These are phyloP conservation scores for Leptarthrus brevirostris DNA, from an alignment of 2,888 invertebrate species.

Conservation along the genomic window DNA sequence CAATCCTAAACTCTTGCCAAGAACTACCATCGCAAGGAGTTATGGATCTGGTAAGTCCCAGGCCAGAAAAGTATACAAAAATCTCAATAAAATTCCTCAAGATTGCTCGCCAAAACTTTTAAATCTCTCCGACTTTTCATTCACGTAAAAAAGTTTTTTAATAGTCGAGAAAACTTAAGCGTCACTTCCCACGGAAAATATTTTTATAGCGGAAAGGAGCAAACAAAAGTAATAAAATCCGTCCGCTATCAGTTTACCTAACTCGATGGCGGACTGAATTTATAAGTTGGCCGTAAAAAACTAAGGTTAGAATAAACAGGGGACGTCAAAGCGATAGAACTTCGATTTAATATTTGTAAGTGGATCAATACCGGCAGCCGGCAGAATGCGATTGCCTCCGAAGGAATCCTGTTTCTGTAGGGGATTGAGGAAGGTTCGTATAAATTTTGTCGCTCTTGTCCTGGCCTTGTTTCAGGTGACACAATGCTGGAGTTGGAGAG, in stretches of 20 bases:
- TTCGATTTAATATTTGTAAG: conserved; percentile 20
- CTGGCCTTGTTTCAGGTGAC: not conserved
- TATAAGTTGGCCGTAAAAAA: conserved; percentile 21
- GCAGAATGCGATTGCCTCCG: conserved; percentile 34
- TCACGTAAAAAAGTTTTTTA: conserved; percentile 31
- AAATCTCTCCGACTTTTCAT: conserved; percentile 11
- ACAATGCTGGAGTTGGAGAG: too few relatives aligned
- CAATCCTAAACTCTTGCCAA: too few relatives aligned
- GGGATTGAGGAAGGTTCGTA: too few relatives aligned
- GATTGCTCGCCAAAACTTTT: conserved; percentile 27
- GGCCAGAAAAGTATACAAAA: conserved; percentile 5
- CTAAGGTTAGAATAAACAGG: not conserved
- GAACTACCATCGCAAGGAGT: too few relatives aligned
- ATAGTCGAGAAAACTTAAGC: conserved; percentile 17
- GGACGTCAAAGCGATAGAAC: not conserved
- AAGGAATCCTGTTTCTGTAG: not conserved
- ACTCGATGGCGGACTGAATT: conserved; percentile 1
- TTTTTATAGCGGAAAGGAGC: conserved; percentile 15
- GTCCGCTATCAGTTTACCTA: conserved; percentile 35
- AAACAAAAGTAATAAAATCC: conserved; percentile 38
- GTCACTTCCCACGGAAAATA: conserved; percentile 28
- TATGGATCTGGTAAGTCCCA: too few relatives aligned
- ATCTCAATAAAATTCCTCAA: conserved; percentile 31
- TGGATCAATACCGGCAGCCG: conserved; percentile 18
- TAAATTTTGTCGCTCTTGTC: not conserved